Conservation (phyloP, 1,140 invertebrate species). For the Battus philenor region DNA sequence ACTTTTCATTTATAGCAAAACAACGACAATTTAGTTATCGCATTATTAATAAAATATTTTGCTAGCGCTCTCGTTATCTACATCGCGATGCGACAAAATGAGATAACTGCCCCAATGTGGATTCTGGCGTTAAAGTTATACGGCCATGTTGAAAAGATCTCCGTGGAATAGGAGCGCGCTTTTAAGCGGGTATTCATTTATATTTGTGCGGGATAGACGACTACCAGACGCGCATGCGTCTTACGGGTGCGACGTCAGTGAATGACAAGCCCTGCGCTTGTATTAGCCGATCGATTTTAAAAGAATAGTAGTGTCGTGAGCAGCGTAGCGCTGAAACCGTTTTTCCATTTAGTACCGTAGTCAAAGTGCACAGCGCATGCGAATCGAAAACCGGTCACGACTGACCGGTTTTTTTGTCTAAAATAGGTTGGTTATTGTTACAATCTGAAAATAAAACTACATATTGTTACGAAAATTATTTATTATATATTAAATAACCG, state of each 20-base stretch:
- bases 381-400: constrained; percentile 19
- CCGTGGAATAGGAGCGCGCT: constrained; percentile 46
- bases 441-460: too few species aligned
- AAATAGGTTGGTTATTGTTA: constrained; percentile 4
- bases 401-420: constrained; percentile 8
- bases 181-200: constrained; percentile 53
- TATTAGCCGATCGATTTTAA: constrained; percentile 70
- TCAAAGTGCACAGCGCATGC: constrained; percentile 33
- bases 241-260: constrained; percentile 63
- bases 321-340: constrained; percentile 26
- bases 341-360: constrained; percentile 40
- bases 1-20: constrained; percentile 62
- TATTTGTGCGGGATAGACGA: constrained; percentile 66
- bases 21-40: constrained; percentile 49
- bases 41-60: constrained; percentile 63
- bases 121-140: constrained; percentile 53
- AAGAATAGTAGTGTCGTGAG: constrained; percentile 55
- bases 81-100: constrained; percentile 66
- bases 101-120: constrained; percentile 53
- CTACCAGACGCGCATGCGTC: constrained; percentile 72
- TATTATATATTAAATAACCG: too few species aligned
- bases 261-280: constrained; percentile 69
- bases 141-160: constrained; percentile 57
- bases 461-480: too few species aligned
- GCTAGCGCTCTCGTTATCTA: constrained; percentile 57